Evolutionary conservation across 2,797 vertebrate genomes (phyloP).

Genomic region (Poecilia wingei): DNA sequence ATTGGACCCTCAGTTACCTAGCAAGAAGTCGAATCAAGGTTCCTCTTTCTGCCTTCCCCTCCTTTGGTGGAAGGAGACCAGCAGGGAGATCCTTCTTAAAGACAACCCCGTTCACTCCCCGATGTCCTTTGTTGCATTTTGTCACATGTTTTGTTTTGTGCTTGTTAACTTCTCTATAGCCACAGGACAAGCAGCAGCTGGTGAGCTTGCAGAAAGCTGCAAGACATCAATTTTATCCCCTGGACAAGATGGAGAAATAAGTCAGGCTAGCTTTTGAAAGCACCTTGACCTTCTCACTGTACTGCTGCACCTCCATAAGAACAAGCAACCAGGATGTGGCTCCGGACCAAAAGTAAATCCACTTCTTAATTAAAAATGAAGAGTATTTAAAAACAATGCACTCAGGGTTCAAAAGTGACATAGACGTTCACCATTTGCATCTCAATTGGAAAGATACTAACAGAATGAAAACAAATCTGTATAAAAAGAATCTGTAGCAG

Average conservation of each 20-base stretch:
- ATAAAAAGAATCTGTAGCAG: background rate
- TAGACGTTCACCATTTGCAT: background rate
- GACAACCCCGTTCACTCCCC: conserved; percentile 67
- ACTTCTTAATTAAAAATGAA: background rate
- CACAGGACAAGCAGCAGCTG: conserved; percentile 79
- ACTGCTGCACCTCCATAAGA: conserved; percentile 41
- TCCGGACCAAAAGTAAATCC: conserved; percentile 6
- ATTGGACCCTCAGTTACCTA: conserved; percentile 88
- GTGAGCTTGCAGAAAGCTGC: conserved; percentile 65
- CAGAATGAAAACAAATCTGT: background rate
- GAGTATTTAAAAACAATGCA: background rate
- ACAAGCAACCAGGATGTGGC: conserved; percentile 46
- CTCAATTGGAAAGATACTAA: background rate
- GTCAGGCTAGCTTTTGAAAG: conserved; percentile 52
- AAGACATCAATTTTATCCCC: conserved; percentile 76
- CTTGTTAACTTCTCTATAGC: conserved; percentile 84
- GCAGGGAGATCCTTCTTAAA: conserved; percentile 76
- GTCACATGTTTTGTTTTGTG: conserved; percentile 83
- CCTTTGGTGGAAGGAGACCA: conserved; percentile 71
- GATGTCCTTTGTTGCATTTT: conserved; percentile 78
- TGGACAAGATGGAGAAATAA: conserved; percentile 58
- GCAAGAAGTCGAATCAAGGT: conserved; percentile 77
- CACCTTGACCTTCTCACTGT: conserved; percentile 70
- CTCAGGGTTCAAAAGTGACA: background rate
- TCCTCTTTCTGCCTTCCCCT: conserved; percentile 71